Base-by-base conservation (phyloP, 2,888 invertebrate species). In the Galeopsomyia nigrocyanea region DNA sequence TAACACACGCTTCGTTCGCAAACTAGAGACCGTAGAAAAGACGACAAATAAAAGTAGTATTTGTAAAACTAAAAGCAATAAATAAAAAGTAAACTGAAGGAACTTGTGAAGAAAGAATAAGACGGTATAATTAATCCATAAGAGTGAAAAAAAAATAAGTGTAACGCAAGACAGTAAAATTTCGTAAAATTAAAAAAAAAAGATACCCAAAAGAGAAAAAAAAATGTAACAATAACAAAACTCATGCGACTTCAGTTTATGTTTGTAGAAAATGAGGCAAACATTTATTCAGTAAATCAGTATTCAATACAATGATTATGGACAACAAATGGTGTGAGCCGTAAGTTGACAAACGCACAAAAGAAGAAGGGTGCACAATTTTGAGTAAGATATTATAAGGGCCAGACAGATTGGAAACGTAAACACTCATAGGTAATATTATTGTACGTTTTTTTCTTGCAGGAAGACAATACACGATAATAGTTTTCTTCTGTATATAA, bases 241-340 rank as follows among this genome's bases (percentile, higher is more conserved):
- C 68, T 68, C 75, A 75, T 75, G 75, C 75, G 19, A 63, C 55
- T 61, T 68, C 47, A 61, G 68, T 53, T 63, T 57, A 50, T 74
- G 65, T 67, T 67, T 65, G 47, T 68, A 74, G 56, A 72, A 75
- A 73, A 77, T 75, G 70, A 78, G 68, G 70, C 74, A 78, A 77
- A 77, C 70, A 76, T 82, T 82, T 80, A 82, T 82, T 82, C 76
- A 78, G 77, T 71, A 78, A 74, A 75, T 76, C 77, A 81, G 56
- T 76, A 76, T 75, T 76, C 76, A 71, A 72, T 81, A 81, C 80
- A 81, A 78, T 80, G 78, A 76, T 79, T 74, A 78, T 76, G 78
- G 78, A 80, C 77, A 79, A 79, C 75, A 79, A 76, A 31, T 66
- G 66, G 58, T 58, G 47, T 68, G 31, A 63, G 39, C 55, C 47